Evolutionary conservation across 2,113 vertebrate species (phyloP).

Genomic region (Megaleporinus macrocephalus): DNA sequence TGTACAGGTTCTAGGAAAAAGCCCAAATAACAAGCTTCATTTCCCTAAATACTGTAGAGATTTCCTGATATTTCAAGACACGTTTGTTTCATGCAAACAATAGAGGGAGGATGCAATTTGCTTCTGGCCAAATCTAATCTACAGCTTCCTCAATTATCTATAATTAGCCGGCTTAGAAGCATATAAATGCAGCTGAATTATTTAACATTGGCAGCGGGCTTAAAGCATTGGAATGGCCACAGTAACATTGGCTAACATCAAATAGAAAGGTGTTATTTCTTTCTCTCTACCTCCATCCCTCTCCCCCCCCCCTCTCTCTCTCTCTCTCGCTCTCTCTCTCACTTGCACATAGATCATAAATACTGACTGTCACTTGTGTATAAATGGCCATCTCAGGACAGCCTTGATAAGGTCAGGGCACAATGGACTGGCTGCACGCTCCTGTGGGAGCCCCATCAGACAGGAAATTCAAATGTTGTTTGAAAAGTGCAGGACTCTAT

Average conservation of each 20-base stretch:
- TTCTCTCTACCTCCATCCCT: neutral
- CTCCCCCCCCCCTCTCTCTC: neutral
- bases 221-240: conserved; percentile 52
- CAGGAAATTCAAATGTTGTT: conserved; percentile 59
- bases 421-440: conserved; percentile 33
- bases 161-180: conserved; percentile 57
- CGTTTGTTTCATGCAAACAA: conserved; percentile 30
- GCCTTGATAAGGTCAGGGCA: conserved; percentile 57
- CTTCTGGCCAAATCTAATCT: conserved; percentile 31
- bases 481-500: conserved; percentile 32
- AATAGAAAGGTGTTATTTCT: neutral
- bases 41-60: conserved; percentile 18
- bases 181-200: conserved; percentile 63
- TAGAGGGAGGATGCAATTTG: conserved; percentile 21
- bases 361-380: conserved; percentile 41
- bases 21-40: conserved; percentile 5
- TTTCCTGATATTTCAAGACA: conserved; percentile 24
- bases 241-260: conserved; percentile 51
- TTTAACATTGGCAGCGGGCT: conserved; percentile 59
- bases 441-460: conserved; percentile 38
- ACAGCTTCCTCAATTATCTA: conserved; percentile 49
- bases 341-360: conserved; percentile 35
- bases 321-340: neutral
- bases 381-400: conserved; percentile 36
- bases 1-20: conserved; percentile 9